Evolutionary conservation across 2,797 vertebrate genomes (phyloP), one percentile per base, ranked within the genome.

Genomic region (Epinephelus awoara): DNA sequence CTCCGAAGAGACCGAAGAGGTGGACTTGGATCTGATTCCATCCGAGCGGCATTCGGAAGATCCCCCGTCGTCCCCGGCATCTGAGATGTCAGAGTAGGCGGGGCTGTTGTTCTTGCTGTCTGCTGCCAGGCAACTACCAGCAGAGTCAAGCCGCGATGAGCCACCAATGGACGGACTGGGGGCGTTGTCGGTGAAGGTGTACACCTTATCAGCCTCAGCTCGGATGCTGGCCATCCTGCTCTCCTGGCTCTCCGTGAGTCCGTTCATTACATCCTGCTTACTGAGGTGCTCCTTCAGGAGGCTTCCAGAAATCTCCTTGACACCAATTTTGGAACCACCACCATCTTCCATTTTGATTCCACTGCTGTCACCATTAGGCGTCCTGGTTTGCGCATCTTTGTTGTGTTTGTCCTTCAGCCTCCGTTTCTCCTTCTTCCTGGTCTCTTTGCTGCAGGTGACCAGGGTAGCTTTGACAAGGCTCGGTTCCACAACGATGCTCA

Each of bases 181-280:
- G 0, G 98, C 97, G 2, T 99, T 99, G 94, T 99, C 98, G 0
- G 98, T 99, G 89, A 99, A 99, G 0, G 98, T 99, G 95, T 99
- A 99, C 63, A 99, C 98, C 92, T 99, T 99, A 90, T 99, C 98
- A 0, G 98, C 98, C 92, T 99, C 98, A 0, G 98, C 98, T 72
- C 98, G 96, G 90, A 99, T 99, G 71, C 98, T 99, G n/a, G 98
- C 98, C 98, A 99, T 99, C 58, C 98, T 95, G 87, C 98, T 99
- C 93, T 99, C 98, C 89, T 98, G 97, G 72, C 96, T 97, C 84
- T 98, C 98, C 0, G 93, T 94, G 54, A 97, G 85, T 29, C 97
- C 97, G 7, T 97, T 99, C 44, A 96, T 86, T 67, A 96, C 94
- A 59, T 99, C 98, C 77, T 94, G 97, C 89, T 99, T 99, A 86